Base-by-base conservation (phyloP, 2,888 invertebrate genomes). In the Cloeon dipterum region DNA sequence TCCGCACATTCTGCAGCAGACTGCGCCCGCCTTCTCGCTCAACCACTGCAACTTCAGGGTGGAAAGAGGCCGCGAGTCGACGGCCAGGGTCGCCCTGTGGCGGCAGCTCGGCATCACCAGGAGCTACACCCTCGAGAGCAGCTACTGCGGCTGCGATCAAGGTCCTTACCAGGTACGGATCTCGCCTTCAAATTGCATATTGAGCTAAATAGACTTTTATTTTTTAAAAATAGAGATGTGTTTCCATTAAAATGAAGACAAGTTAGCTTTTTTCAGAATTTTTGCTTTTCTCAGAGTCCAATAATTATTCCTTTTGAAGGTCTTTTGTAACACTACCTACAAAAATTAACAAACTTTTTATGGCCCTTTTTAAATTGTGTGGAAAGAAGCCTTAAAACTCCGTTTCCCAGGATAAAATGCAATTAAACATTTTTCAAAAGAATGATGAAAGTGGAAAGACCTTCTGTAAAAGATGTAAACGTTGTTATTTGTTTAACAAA, bases 81-180 rank as follows among this genome's bases (percentile, higher is more conserved):
- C 85, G 3, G 85, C 82, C 4, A 63, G 86, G 34, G 78, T 86
- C 43, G 76, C 82, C 2, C 70, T 82, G 39, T 86, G 85, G 85
- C 60, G 85, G 36, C 77, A 85, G 53, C 71, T 83, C 42, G 74
- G 74, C 14, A 71, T 86, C 40, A 61, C 68, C 32, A 63, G 76
- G 42, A 65, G 67, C 39, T 85, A 85, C 59, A 86, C 86, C 20
- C 72, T 86, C 70, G 86, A 86, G 56, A 77, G 77, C 38, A 77
- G 79, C 36, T 83, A 79, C 56, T 82, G 79, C 51, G 83, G 83
- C 29, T 81, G 75, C 52, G 79, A 82, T 48, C 65, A 72, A 49
- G 81, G 82, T 23, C 65, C 67, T 13, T 74, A 69, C 50, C 68
- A 70, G 62, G 75, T 74, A 45, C 44, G 37, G n/a, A n/a, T n/a